Evolutionary conservation across 2,113 vertebrate species (phyloP).

Genomic region (Heliornis fulica): DNA sequence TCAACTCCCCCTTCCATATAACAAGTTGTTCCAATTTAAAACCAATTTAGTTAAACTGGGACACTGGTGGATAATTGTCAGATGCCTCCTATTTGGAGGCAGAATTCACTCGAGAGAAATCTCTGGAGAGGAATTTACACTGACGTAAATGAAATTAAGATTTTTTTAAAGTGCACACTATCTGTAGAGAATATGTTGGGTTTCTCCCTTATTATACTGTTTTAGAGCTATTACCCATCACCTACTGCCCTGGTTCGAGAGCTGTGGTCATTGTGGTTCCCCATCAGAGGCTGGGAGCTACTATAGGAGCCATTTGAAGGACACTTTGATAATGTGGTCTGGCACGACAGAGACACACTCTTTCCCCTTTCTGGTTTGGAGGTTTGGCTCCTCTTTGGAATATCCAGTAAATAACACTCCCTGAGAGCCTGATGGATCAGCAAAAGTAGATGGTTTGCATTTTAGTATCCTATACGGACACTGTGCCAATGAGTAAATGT

Average conservation of each 20-base stretch:
- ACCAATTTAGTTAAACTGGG: constrained; percentile 47
- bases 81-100: neutral
- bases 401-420: neutral
- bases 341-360: neutral
- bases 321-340: neutral
- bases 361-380: neutral
- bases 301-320: neutral
- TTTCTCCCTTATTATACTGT: neutral
- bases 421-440: neutral
- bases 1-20: neutral
- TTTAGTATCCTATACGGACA: neutral
- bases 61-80: constrained; percentile 49
- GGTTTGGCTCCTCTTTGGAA: neutral
- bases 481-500: neutral
- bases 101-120: constrained; percentile 13
- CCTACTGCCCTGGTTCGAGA: neutral
- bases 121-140: neutral
- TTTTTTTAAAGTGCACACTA: neutral
- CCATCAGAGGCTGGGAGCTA: neutral
- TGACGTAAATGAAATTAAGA: constrained; percentile 22
- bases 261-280: neutral
- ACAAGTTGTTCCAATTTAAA: constrained; percentile 48
- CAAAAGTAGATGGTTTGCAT: neutral
- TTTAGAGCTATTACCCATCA: neutral
- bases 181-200: neutral